Conservation (phyloP, 1,140 invertebrate species). For the Rhizoglyphus robini region DNA sequence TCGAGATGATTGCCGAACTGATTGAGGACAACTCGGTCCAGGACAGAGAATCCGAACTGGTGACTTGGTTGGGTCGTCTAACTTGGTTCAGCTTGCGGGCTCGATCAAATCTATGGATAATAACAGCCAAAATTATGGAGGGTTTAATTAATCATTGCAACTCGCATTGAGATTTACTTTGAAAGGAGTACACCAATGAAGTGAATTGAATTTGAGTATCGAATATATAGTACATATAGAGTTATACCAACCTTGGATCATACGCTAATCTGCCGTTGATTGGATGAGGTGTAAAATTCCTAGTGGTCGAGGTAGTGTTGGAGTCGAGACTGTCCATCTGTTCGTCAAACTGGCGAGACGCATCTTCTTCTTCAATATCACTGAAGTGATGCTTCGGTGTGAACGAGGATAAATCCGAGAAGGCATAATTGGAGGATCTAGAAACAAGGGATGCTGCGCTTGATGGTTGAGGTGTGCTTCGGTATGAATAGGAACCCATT, state of each 20-base stretch:
- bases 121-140: no score
- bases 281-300: no score
- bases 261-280: background rate
- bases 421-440: background rate
- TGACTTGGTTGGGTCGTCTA: no score
- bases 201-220: no score
- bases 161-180: no score
- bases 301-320: no score
- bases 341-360: background rate
- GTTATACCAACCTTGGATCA: background rate
- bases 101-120: no score
- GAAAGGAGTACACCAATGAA: no score
- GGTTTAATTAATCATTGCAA: no score
- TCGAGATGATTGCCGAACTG: background rate
- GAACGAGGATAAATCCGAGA: background rate
- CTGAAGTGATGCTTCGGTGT: background rate
- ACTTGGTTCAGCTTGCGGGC: no score
- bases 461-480: background rate
- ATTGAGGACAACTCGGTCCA: constrained; percentile 4
- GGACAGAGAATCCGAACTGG: background rate
- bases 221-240: no score
- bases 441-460: background rate
- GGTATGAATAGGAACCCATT: constrained; percentile 18
- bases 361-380: constrained; percentile 15
- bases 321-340: background rate